Evolutionary conservation across 2,113 vertebrate genomes (phyloP), one percentile per base, ranked within the genome.

Genomic region (Cyprinodon variegatus): DNA sequence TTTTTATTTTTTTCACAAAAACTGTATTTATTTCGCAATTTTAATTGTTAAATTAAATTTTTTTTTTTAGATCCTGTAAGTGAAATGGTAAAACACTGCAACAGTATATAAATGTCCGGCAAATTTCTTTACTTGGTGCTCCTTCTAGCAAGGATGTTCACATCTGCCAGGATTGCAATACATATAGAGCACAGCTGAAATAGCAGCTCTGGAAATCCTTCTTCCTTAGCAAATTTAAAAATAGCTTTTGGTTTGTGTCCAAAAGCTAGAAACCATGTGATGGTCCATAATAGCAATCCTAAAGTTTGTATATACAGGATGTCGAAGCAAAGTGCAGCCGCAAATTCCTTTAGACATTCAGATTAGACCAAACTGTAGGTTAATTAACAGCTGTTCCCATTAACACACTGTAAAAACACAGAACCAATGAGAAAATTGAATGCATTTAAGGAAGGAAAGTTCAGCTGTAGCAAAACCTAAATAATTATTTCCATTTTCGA

Each of bases 141-240:
- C 69, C 63, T 70, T 70, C 68, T 73, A 20, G 61, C 73, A 37
- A 61, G 40, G 48, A 37, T 50, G 64, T 20, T 65, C 65, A 77
- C 61, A 87, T 82, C 74, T 76, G 83, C 65, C 43, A 72, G 62
- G 50, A 73, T 85, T 86, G 75, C 59, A 76, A 78, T 14, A 17
- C 63, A 87, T 61, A 29, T 57, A 63, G 43, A 62, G 70, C 82
- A 77, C 57, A 68, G 45, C 37, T 78, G 74, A 75, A 85, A 71
- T 3, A 0, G 43, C 67, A 74, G 50, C 76, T 76, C 85, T 64
- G 69, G 41, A 63, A 85, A 78, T 48, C 45, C 50, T 1, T 43
- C 70, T 11, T 70, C 38, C 60, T 88, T 84, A 77, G 73, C 84
- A 88, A 81, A 69, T 82, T 72, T 69, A 76, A 92, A 78, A 91